A percentile compares a stretch with the other conserved stretches of the same genome.
These are phyloP conservation scores for Catalaphyllia jardinei DNA, from an alignment of 64 coral and sea anemone species.

Conservation along the genomic window DNA sequence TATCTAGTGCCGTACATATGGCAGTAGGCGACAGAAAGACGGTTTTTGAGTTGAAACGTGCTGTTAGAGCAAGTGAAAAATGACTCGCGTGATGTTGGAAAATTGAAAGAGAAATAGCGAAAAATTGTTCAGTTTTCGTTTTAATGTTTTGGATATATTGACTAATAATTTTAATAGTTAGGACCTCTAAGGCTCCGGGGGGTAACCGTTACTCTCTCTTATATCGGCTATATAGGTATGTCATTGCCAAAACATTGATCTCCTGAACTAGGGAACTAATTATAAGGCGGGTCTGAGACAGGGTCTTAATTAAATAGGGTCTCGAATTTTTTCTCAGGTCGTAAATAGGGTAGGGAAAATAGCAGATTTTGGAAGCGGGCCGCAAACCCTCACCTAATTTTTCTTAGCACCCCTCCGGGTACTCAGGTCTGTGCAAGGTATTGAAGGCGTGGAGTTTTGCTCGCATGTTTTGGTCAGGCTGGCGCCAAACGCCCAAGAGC, in stretches of 20 bases:
- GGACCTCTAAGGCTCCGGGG: neutral
- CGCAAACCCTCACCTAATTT: too few species aligned
- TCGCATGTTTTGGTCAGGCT: neutral
- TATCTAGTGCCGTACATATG: neutral
- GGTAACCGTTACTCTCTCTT: too few species aligned
- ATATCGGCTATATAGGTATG: too few species aligned
- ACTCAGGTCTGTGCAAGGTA: neutral
- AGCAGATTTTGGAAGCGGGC: too few species aligned
- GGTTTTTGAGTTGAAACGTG: neutral
- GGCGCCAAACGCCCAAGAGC: slow-evolving; percentile 27
- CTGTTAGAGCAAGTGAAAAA: neutral
- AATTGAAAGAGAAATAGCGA: neutral
- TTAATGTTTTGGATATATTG: neutral
- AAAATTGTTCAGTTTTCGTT: neutral
- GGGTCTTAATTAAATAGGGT: too few species aligned
- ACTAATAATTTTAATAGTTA: neutral
- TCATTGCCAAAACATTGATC: too few species aligned
- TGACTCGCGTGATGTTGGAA: neutral
- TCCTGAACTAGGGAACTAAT: too few species aligned
- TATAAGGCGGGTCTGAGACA: too few species aligned
- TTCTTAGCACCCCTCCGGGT: neutral
- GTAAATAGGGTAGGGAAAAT: too few species aligned
- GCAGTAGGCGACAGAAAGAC: neutral
- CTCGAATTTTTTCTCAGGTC: too few species aligned
- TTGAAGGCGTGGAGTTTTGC: neutral